phyloP scores from a whole-genome alignment of 2,113 vertebrate species.

The Cacatua alba region DNA sequence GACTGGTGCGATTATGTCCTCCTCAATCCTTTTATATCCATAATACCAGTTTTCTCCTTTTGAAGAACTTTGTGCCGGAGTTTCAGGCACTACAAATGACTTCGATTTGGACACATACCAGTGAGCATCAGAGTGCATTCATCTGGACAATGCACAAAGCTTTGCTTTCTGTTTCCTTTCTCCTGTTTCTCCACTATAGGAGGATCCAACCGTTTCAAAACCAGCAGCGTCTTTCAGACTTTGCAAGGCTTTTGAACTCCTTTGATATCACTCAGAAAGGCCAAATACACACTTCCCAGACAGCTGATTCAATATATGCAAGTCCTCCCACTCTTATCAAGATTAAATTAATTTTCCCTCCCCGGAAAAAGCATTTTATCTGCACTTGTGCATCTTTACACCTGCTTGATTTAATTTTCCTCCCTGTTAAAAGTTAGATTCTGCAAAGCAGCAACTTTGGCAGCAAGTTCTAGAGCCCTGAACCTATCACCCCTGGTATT shows the following conservation, averaged over 20 bases:
- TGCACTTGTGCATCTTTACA: background rate
- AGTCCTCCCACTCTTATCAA: background rate
- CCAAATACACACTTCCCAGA: background rate
- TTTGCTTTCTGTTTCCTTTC: background rate
- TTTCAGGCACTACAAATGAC: background rate
- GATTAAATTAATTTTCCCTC: background rate
- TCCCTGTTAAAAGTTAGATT: background rate
- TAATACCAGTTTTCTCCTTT: background rate
- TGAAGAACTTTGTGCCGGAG: background rate
- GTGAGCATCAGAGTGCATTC: background rate
- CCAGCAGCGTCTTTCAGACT: background rate
- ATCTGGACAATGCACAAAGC: background rate
- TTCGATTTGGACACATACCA: background rate
- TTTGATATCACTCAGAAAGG: background rate
- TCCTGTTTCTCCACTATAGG: background rate
- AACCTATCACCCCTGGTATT: background rate
- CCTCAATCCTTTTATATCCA: rapidly evolving
- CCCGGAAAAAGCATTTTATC: background rate
- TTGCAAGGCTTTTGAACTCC: background rate
- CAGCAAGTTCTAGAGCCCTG: background rate
- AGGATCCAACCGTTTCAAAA: background rate
- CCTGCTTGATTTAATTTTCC: background rate
- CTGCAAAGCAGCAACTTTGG: background rate
- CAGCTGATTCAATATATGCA: background rate
- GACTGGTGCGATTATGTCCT: background rate